Base-by-base conservation (phyloP, 2,888 invertebrate genomes). In the Argyra leucocephala region DNA sequence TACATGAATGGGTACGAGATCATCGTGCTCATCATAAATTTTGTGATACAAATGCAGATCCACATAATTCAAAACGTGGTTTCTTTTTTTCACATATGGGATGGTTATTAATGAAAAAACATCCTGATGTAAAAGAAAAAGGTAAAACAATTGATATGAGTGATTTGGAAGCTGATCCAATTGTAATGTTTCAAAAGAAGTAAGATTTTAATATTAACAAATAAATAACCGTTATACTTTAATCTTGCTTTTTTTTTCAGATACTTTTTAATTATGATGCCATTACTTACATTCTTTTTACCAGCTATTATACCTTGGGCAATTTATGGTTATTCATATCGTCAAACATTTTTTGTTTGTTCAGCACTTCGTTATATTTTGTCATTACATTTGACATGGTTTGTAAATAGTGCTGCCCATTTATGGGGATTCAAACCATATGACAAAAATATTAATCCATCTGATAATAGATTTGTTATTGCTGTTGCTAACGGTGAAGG, bases 71-170 rank as follows among this genome's bases (percentile, higher is more conserved):
- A 0, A 83, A 83, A 48, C 83, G 94, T 67, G 97, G 96, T 1
- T 95, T 96, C 82, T 96, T 96, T 83, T 96, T 96, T 81, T 88
- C 94, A 0, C 96, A 96, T 78, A 90, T 96, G 76, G 96, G 96
- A 22, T 96, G 96, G 96, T 81, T 96, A 70, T 83, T 95, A 82
- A 81, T 89, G 63, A 85, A 87, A 69, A 96, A 96, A 76, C 96
- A 96, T 76, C 90, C 88, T 58, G 92, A 93, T 68, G 93, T 96
- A n/a, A 87, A 87, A 70, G 83, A 80, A 57, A 93, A 91, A 76
- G 96, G 96, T 57, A 88, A 88, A 69, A 81, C 83, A 12, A 84
- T 96, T 10, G 93, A 95, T 76, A 86, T 96, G 86, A 88, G 86
- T n/a, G 96, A 96, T 76, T 81, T 96, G 62, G 86, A 88, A 67